Percentiles rank a stretch among this genome's conserved stretches.
Evolutionary conservation across 2,797 vertebrate species (phyloP).

Genomic region (Rhinogobio ventralis): DNA sequence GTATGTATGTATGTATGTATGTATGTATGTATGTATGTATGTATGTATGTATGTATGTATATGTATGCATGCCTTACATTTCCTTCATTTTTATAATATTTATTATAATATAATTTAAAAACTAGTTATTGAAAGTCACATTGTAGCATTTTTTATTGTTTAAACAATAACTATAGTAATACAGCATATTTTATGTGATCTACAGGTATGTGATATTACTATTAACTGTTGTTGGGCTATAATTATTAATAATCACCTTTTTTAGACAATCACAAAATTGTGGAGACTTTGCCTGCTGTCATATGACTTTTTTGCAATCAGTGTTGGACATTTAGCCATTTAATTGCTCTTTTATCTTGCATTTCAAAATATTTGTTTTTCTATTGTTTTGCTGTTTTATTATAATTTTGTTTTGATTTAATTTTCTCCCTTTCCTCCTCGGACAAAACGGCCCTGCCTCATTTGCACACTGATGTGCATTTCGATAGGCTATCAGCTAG

Average conservation of each 20-base stretch:
- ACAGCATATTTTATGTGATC: neutral
- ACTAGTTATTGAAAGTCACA: neutral
- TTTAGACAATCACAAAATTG: neutral
- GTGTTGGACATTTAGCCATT: neutral
- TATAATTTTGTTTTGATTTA: neutral
- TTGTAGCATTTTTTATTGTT: neutral
- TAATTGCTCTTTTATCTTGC: neutral
- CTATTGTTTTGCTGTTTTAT: neutral
- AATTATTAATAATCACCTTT: neutral
- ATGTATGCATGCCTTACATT: neutral
- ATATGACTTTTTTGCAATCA: neutral
- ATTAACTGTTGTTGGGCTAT: neutral
- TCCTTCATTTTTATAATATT: neutral
- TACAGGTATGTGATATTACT: neutral
- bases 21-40: no score
- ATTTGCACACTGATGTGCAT: slow-evolving; percentile 65
- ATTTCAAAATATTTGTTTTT: neutral
- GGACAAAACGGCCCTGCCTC: slow-evolving; percentile 41
- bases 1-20: no score
- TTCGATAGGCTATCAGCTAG: slow-evolving; percentile 69
- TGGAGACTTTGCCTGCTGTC: neutral
- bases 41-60: no score
- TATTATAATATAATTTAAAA: neutral
- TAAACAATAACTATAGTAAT: neutral
- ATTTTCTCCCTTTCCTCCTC: slow-evolving; percentile 31